These are phyloP conservation scores for Morelia viridis DNA, from an alignment of 2,797 vertebrate species.

Conservation along the genomic window DNA sequence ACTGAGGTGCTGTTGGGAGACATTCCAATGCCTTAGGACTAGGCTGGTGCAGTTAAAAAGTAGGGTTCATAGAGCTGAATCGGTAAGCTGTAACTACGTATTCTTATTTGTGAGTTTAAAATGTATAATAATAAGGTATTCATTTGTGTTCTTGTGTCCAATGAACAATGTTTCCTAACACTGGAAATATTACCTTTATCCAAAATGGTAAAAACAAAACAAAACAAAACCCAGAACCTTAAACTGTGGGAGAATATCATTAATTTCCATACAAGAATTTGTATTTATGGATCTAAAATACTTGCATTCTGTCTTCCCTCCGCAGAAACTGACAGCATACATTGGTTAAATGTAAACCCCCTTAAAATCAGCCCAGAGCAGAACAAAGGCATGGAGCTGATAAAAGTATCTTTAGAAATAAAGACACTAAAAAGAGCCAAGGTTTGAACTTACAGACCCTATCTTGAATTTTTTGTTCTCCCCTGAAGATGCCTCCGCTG, in stretches of 20 bases:
- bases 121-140: background rate
- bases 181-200: background rate
- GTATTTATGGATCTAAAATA: background rate
- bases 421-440: background rate
- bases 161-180: background rate
- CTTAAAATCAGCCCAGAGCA: background rate
- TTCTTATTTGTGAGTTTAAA: slow-evolving; percentile 6
- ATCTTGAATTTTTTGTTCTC: background rate
- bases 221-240: background rate
- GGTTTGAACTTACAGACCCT: background rate
- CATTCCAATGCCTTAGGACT: slow-evolving; percentile 19
- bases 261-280: background rate
- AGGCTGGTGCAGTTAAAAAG: slow-evolving; percentile 11
- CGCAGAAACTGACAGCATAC: background rate
- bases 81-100: background rate
- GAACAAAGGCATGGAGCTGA: background rate
- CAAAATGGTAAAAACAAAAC: background rate
- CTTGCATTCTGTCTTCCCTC: background rate
- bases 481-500: background rate
- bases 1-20: slow-evolving; percentile 35
- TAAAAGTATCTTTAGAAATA: background rate
- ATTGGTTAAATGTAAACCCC: background rate
- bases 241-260: background rate
- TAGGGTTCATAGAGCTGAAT: slow-evolving; percentile 7
- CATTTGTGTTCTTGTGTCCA: background rate